These are phyloP conservation scores for Platerodrilus igneus DNA, from an alignment of 2,888 invertebrate species.

Conservation along the genomic window DNA sequence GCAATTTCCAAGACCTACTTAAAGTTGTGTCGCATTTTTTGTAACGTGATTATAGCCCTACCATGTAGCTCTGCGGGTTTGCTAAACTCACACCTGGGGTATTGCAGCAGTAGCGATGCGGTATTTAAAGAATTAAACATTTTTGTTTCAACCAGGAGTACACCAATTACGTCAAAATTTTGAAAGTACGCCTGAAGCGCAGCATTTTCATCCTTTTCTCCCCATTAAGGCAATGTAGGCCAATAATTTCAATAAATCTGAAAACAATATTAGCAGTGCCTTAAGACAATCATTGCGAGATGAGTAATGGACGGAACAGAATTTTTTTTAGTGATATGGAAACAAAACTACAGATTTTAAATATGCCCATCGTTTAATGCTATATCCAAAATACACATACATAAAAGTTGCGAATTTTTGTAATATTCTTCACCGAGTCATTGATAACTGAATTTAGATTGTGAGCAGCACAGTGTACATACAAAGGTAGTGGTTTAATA, in stretches of 20 bases:
- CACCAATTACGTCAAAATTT: neutral
- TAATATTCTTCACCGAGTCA: too few species aligned
- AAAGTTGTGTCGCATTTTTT: neutral
- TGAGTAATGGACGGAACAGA: conserved; percentile 1
- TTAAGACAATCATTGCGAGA: conserved; percentile 1
- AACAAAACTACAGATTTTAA: too few species aligned
- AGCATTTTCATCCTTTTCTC: neutral
- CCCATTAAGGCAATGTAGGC: neutral
- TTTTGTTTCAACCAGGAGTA: neutral
- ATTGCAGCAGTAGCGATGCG: neutral
- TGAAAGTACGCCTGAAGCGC: neutral
- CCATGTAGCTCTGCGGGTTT: neutral
- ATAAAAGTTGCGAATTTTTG: too few species aligned
- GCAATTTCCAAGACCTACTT: neutral
- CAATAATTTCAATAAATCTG: neutral
- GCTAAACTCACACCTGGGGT: neutral
- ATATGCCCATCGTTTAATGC: too few species aligned
- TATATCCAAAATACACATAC: too few species aligned
- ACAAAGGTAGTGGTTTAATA: too few species aligned
- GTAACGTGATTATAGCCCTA: neutral
- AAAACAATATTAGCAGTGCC: neutral
- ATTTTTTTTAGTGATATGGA: conserved; percentile 1
- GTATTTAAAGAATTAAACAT: neutral
- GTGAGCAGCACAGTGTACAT: too few species aligned
- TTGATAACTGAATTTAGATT: too few species aligned